phyloP scores from a whole-genome alignment of 2,797 vertebrate genomes.

The Tympanoctomys barrerae region DNA sequence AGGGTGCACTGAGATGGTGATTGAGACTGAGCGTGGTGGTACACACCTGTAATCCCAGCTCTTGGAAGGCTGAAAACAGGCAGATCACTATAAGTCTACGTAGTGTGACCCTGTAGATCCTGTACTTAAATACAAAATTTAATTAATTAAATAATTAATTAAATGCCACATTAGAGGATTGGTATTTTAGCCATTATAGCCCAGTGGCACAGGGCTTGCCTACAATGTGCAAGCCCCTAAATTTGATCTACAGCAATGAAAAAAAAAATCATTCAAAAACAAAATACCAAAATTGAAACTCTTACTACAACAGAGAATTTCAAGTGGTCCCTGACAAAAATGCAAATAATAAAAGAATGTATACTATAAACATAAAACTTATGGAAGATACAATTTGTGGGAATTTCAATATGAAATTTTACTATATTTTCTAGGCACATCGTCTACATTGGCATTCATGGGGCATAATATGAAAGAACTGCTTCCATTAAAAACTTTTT shows the following conservation, averaged over 20 bases:
- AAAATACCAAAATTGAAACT: background rate
- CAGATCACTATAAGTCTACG: too few relatives aligned
- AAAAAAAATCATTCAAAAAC: background rate
- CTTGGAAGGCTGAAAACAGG: too few relatives aligned
- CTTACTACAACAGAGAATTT: background rate
- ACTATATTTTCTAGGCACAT: background rate
- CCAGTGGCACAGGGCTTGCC: background rate
- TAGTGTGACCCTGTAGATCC: too few relatives aligned
- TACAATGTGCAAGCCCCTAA: background rate
- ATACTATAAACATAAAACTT: background rate
- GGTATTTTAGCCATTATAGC: background rate
- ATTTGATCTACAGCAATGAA: accelerated
- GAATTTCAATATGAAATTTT: slow-evolving; percentile 17
- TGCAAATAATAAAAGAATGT: background rate
- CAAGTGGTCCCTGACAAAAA: slow-evolving; percentile 4
- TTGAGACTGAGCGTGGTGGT: too few relatives aligned
- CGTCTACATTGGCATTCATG: slow-evolving; percentile 23
- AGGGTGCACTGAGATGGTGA: too few relatives aligned
- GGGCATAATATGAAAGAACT: background rate
- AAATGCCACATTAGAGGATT: background rate
- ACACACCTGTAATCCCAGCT: too few relatives aligned
- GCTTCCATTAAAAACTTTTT: background rate
- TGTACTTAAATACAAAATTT: too few relatives aligned
- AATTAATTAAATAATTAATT: too few relatives aligned
- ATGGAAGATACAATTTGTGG: background rate